Base-by-base conservation (phyloP, 2,113 vertebrate genomes). In the Pterocles gutturalis region DNA sequence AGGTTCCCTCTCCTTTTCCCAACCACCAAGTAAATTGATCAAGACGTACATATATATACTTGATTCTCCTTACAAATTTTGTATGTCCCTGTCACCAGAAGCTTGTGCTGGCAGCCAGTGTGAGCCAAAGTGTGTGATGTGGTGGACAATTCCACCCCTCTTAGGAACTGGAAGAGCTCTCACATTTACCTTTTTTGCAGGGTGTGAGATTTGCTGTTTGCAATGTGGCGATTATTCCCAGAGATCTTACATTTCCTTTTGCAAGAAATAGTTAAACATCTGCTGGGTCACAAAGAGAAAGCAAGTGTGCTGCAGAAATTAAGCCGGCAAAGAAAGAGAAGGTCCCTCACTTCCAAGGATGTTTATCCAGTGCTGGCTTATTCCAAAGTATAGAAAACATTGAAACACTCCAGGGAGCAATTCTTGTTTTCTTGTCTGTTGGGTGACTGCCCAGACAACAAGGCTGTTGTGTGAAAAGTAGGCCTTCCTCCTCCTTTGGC, bases 51-150 rank as follows among this genome's bases (percentile, higher is more conserved):
- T 9, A 4, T 9, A 4, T 18, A 14, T 36, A 22, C 25, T 54
- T 78, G 57, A 13, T 4, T 67, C 13, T 82, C 11, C 15, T 75
- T 36, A 62, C 31, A 70, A 53, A 31, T 4, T 5, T 11, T 90
- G 29, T 13, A 34, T 16, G 16, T 34, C 28, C 43, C 55, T 61
- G 75, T 34, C 61, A 90, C 61, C 14, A 86, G 48, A 45, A 88
- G 15, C 7, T 24, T 86, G 34, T 61, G 24, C 25, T 3, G 4
- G 29, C 22, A 85, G 71, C 58, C 70, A 75, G 12, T 0, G 0
- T 48, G 21, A 88, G 11, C 16, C 18, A n/a, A 61, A 0, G 0
- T 13, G 31, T 49, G 10, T 15, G 5, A 15, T 58, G 61, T 7
- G 19, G 8, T 41, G 21, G 55, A 48, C 43, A 61, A 3, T 41